Percentiles rank a stretch among this genome's conserved stretches.
Conservation (phyloP, 1,140 invertebrate species). For the Phymastichus coffea region DNA sequence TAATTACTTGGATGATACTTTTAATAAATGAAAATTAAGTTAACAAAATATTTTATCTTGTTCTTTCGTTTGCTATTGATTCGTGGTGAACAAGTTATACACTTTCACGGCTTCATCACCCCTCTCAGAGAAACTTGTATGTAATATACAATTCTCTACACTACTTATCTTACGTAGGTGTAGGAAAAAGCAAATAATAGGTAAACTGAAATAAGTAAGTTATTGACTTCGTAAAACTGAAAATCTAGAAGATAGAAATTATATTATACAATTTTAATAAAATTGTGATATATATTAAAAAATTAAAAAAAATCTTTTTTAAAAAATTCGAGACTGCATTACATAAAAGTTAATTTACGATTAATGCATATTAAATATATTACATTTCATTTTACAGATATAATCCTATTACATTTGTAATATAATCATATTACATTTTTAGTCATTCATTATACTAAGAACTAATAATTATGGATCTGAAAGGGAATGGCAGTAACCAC, state of each 20-base stretch:
- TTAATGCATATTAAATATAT: not conserved
- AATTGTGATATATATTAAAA: not conserved
- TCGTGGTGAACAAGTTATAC: constrained; percentile 49
- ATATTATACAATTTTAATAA: not conserved
- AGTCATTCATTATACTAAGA: not conserved
- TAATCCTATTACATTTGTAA: not conserved
- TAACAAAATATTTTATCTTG: constrained; percentile 27
- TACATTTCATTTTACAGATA: not conserved
- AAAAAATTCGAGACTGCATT: too few species aligned
- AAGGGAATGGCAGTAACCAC: constrained; percentile 47
- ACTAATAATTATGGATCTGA: constrained; percentile 45
- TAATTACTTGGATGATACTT: too few species aligned
- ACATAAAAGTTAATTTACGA: too few species aligned
- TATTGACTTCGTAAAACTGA: constrained; percentile 35
- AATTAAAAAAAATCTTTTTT: too few species aligned
- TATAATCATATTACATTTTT: not conserved
- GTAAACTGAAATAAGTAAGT: constrained; percentile 35
- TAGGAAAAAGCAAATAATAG: constrained; percentile 36
- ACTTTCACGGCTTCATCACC: constrained; percentile 53
- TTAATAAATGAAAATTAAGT: too few species aligned
- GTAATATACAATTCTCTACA: constrained; percentile 47
- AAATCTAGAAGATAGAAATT: constrained; percentile 13
- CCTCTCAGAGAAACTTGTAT: constrained; percentile 47
- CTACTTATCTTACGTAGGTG: constrained; percentile 41
- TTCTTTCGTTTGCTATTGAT: constrained; percentile 46